Evolutionary conservation across 1,140 invertebrate species (phyloP), one percentile per base, ranked within the genome.

Genomic region (Drosophila mayri): DNA sequence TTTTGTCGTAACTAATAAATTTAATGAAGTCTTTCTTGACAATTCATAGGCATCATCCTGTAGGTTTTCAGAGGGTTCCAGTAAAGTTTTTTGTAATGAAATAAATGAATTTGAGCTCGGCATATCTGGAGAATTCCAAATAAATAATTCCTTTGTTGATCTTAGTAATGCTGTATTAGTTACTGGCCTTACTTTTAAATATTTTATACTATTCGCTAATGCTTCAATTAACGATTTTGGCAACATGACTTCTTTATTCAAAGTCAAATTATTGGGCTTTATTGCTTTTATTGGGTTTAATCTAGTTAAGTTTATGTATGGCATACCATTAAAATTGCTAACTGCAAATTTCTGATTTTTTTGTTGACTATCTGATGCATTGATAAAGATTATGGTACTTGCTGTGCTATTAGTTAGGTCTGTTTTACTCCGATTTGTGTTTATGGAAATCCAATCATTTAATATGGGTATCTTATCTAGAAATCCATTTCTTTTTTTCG

Each of bases 61-160:
- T 10, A 44, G 16, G n/a, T 22, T 52, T 44, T 67, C 37, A 22
- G 63, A 70, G 7, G 66, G 66, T 22, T 70, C 47, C 16, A 70
- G 14, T 18, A 35, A 9, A n/a, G 40, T 12, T 14, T 37, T 16
- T 11, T 20, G 35, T 40, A 28, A 7, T 25, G 20, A 25, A 38
- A 10, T 14, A 40, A 4, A 14, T 30, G 14, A 16, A 25, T 38
- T 22, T 38, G 3, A 28, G 20, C 18, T 54, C 2, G 50, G 32
- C 12, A 22, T 20, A 16, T 16, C 9, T 16, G 22, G 4, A 22
- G 50, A 6, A 20, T 35, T 20, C 49, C n/a, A 52, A 52, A 52
- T 52, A 35, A 52, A 52, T 8, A 52, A 35, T 35, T 52, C 49
- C 30, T 35, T 52, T 63, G 32, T 37, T 18, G 22, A 22, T 5